Evolutionary conservation across 2,113 vertebrate genomes (phyloP).

Genomic region (Rhea pennata): DNA sequence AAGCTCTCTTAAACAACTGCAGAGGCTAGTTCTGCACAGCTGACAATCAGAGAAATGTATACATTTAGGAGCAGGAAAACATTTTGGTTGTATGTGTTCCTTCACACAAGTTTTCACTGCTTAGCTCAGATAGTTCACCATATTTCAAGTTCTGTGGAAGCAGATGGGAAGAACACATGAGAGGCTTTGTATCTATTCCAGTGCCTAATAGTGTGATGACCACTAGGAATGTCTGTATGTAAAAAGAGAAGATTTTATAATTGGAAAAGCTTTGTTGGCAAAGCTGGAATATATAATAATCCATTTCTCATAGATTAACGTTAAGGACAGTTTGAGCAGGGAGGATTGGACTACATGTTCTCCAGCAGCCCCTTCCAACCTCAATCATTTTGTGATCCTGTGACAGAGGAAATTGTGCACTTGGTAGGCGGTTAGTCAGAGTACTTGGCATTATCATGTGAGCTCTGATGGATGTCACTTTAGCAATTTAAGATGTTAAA

Average conservation of each 20-base stretch:
- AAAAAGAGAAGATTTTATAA: constrained; percentile 5
- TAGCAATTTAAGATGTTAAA: constrained; percentile 16
- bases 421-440: constrained; percentile 14
- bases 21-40: background rate
- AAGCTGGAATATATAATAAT: constrained; percentile 28
- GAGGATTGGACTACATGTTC: background rate
- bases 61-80: background rate
- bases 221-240: background rate
- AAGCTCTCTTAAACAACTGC: background rate
- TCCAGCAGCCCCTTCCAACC: background rate
- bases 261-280: background rate
- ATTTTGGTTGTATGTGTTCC: background rate
- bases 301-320: constrained; percentile 26
- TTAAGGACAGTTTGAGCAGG: no score
- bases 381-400: background rate
- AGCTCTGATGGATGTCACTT: constrained; percentile 11
- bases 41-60: background rate
- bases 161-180: background rate
- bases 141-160: background rate
- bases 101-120: background rate
- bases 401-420: background rate
- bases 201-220: background rate
- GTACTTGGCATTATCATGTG: background rate
- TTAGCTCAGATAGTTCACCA: background rate
- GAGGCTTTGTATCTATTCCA: background rate